These are phyloP conservation scores for Tiaroga cobitis DNA, from an alignment of 2,797 vertebrate genomes.

Conservation along the genomic window DNA sequence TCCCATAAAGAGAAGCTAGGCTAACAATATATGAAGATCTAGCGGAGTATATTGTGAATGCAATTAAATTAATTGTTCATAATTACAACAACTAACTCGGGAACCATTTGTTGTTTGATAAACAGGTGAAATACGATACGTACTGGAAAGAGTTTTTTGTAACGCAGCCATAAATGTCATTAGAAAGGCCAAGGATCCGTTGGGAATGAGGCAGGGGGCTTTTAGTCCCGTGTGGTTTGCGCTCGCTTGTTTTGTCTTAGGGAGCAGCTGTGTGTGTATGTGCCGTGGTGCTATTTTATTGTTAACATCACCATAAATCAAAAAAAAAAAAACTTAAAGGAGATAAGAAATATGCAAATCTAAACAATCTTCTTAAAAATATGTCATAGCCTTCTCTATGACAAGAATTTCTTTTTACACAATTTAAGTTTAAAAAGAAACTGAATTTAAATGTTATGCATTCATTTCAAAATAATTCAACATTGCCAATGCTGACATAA, in stretches of 20 bases:
- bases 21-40: not conserved
- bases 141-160: not conserved
- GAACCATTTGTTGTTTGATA: slow-evolving; percentile 29
- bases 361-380: not conserved
- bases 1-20: not conserved
- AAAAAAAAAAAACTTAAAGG: not conserved
- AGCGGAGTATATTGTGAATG: not conserved
- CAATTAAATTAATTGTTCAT: slow-evolving; percentile 28
- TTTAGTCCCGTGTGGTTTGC: slow-evolving; percentile 26
- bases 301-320: slow-evolving; percentile 4
- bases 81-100: slow-evolving; percentile 15
- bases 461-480: not conserved
- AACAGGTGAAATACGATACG: slow-evolving; percentile 41
- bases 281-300: slow-evolving; percentile 24
- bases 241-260: slow-evolving; percentile 30
- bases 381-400: not conserved
- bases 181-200: slow-evolving; percentile 32
- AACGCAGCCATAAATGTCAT: slow-evolving; percentile 34
- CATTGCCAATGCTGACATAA: not conserved
- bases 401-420: not conserved
- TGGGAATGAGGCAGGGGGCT: slow-evolving; percentile 30
- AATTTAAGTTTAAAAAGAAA: too few relatives aligned
- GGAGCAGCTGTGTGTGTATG: slow-evolving; percentile 36
- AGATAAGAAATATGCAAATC: not conserved
- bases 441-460: too few relatives aligned